phyloP scores from a whole-genome alignment of 2,888 invertebrate species.

The Selenia dentaria region DNA sequence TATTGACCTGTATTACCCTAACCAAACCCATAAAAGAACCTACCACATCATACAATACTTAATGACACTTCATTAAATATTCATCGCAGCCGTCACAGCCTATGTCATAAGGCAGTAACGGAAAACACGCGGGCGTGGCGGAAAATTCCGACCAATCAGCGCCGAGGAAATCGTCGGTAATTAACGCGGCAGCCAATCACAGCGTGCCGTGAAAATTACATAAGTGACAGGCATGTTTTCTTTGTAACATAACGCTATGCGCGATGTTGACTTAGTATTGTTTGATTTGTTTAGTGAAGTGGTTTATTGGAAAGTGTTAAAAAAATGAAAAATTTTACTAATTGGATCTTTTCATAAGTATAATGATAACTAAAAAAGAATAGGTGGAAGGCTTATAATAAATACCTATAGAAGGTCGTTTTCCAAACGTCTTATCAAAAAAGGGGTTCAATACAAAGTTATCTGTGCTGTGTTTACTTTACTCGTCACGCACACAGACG shows the following conservation, averaged over 20 bases:
- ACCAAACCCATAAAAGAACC: constrained; percentile 32
- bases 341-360: too few species aligned
- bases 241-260: constrained; percentile 40
- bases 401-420: too few species aligned
- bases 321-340: too few species aligned
- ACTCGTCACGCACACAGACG: too few species aligned
- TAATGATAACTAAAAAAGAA: too few species aligned
- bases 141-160: constrained; percentile 56
- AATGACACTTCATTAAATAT: constrained; percentile 75
- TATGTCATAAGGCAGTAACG: constrained; percentile 57
- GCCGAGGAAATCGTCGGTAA: constrained; percentile 45
- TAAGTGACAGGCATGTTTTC: constrained; percentile 41
- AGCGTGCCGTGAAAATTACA: constrained; percentile 36
- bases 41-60: constrained; percentile 37
- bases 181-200: constrained; percentile 58
- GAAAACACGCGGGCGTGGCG: constrained; percentile 64
- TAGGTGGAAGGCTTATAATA: too few species aligned
- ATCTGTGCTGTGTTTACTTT: too few species aligned
- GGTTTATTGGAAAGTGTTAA: constrained; percentile 9
- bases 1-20: constrained; percentile 3
- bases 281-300: constrained; percentile 29
- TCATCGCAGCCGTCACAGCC: constrained; percentile 60
- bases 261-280: constrained; percentile 40
- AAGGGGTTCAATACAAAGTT: too few species aligned
- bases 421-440: too few species aligned